A percentile compares a stretch with the other conserved stretches of the same genome.
phyloP scores from a whole-genome alignment of 2,113 vertebrate genomes.

The Gnathonemus echidnorhynchus region DNA sequence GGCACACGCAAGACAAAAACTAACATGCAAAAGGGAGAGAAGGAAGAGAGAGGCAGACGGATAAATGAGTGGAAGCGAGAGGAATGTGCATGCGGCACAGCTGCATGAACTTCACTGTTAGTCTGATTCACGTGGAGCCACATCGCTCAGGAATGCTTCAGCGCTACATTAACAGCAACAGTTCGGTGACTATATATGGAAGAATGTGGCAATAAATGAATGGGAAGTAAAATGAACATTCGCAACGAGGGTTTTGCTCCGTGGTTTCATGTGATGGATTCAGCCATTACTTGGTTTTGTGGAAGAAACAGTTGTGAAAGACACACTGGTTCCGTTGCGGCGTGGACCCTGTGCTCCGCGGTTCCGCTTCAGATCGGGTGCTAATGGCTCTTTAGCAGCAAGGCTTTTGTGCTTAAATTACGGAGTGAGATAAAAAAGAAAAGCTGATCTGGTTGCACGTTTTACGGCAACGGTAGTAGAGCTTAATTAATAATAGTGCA shows the following conservation, averaged over 20 bases:
- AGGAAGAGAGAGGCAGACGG: constrained; percentile 31
- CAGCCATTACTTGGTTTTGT: background rate
- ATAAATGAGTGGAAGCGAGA: constrained; percentile 18
- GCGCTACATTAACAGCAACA: background rate
- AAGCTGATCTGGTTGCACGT: background rate
- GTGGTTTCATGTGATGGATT: background rate
- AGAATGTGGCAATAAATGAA: background rate
- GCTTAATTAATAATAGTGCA: background rate
- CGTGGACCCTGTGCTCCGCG: background rate
- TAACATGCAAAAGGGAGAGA: constrained; percentile 49
- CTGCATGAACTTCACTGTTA: constrained; percentile 61
- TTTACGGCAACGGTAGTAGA: background rate
- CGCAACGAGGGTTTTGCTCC: background rate
- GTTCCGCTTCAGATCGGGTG: background rate
- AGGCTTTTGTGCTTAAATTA: constrained; percentile 3
- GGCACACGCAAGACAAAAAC: constrained; percentile 20
- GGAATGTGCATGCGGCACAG: constrained; percentile 55
- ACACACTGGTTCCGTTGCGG: background rate
- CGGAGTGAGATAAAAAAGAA: background rate
- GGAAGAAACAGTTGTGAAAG: background rate
- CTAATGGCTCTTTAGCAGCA: background rate
- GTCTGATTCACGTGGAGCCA: constrained; percentile 22
- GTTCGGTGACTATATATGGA: background rate
- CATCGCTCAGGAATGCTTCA: background rate
- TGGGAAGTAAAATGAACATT: background rate